Evolutionary conservation across 1,140 invertebrate species (phyloP).

Genomic region (Pararge aegeria): DNA sequence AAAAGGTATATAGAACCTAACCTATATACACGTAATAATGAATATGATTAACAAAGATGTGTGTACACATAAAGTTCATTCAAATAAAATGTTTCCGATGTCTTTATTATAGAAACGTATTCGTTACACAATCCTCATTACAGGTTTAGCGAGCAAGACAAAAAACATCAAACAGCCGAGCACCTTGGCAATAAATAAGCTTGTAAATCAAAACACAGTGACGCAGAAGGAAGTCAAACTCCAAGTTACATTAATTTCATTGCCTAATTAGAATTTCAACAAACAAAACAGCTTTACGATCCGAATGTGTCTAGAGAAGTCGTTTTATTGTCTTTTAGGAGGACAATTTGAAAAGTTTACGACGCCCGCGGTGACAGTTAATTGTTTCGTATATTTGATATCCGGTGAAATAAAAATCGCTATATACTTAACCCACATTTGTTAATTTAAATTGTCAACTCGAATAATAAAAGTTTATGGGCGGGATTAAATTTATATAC

Average conservation of each 20-base stretch:
- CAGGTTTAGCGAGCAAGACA: background rate
- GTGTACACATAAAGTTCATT: no score
- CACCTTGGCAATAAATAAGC: background rate
- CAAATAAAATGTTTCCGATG: no score
- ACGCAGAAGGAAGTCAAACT: conserved; percentile 15
- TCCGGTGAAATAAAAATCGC: conserved; percentile 6
- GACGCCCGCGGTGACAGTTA: conserved; percentile 12
- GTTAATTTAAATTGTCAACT: conserved; percentile 12
- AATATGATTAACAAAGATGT: no score
- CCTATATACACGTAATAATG: no score
- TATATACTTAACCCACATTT: background rate
- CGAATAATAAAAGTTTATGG: conserved; percentile 4
- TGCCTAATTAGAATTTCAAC: conserved; percentile 34
- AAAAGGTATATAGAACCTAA: no score
- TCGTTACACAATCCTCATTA: background rate
- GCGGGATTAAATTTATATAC: background rate
- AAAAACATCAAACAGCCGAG: background rate
- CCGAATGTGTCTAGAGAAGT: conserved; percentile 13
- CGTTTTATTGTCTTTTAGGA: conserved; percentile 25
- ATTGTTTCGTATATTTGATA: conserved; percentile 20
- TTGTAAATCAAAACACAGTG: conserved; percentile 3
- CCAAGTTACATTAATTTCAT: conserved; percentile 26
- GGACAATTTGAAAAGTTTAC: conserved; percentile 13
- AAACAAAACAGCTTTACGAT: conserved; percentile 20
- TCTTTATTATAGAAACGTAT: background rate